Evolutionary conservation across 2,113 vertebrate species (phyloP).

Genomic region (Phoenicopterus ruber): DNA sequence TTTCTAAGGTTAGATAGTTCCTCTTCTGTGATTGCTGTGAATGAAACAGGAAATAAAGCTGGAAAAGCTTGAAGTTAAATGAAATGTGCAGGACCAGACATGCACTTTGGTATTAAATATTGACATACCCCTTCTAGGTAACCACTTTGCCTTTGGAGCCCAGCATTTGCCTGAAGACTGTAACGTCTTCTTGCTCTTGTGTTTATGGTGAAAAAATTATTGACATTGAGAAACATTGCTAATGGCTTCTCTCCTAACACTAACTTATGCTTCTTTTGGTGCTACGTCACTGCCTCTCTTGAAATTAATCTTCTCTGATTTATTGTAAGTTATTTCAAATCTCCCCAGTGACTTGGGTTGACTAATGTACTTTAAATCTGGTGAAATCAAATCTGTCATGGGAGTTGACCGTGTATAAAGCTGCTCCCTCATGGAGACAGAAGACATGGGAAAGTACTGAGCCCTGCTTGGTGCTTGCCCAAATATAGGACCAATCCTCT

Average conservation of each 20-base stretch:
- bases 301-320: conserved; percentile 6
- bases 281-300: neutral
- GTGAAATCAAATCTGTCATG: neutral
- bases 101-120: conserved; percentile 13
- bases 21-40: neutral
- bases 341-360: conserved; percentile 2
- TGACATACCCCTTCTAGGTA: conserved; percentile 2
- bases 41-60: conserved; percentile 5
- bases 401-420: neutral
- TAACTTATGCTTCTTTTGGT: neutral
- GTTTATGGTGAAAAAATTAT: neutral
- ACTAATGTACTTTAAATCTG: conserved; percentile 31
- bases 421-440: neutral
- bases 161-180: neutral
- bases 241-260: neutral
- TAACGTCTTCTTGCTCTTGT: neutral
- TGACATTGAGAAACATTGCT: neutral
- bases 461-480: neutral
- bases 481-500: neutral
- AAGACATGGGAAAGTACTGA: neutral
- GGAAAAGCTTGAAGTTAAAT: conserved; percentile 1
- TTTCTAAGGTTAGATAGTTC: neutral
- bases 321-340: conserved; percentile 3
- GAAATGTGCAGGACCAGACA: neutral
- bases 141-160: neutral